phyloP scores from a whole-genome alignment of 1,140 invertebrate genomes.

The Drosophila azteca region DNA sequence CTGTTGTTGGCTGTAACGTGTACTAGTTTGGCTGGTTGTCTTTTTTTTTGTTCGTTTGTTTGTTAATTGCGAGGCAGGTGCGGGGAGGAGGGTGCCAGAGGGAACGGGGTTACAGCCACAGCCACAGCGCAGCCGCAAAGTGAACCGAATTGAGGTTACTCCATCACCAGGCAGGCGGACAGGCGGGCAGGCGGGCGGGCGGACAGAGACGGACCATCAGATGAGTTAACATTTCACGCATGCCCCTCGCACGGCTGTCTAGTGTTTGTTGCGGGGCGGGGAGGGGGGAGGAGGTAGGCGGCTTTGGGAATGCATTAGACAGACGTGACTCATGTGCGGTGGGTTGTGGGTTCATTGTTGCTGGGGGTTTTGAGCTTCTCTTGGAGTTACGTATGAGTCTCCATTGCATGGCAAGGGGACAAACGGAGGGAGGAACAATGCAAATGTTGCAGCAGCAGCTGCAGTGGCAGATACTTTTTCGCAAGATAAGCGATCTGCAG shows the following conservation, averaged over 20 bases:
- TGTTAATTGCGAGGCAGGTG: constrained; percentile 15
- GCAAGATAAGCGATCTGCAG: constrained; percentile 33
- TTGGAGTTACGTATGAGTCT: constrained; percentile 30
- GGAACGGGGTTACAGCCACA: constrained; percentile 6
- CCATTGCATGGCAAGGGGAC: background rate
- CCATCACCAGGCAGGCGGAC: constrained; percentile 25
- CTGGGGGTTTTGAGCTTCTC: constrained; percentile 4
- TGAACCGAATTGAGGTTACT: constrained; percentile 76
- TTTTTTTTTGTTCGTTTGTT: constrained; percentile 20
- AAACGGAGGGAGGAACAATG: constrained; percentile 21
- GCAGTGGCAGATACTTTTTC: constrained; percentile 22
- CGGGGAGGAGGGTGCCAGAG: too few species aligned
- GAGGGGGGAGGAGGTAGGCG: background rate
- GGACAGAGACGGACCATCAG: constrained; percentile 22
- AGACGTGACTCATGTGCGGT: constrained; percentile 58
- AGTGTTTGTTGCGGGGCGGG: background rate
- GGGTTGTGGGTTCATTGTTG: constrained; percentile 50
- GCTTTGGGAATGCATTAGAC: constrained; percentile 43
- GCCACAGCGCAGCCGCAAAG: constrained; percentile 70
- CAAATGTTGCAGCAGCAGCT: constrained; percentile 32
- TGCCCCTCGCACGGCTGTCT: constrained; percentile 10
- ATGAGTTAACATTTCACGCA: constrained; percentile 73
- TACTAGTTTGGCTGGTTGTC: constrained; percentile 44
- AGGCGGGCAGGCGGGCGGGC: constrained; percentile 3
- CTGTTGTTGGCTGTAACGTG: constrained; percentile 44